Percentiles rank a stretch among this genome's conserved stretches.
Conservation (phyloP, 2,113 vertebrate species). For the Paramisgurnus dabryanus region DNA sequence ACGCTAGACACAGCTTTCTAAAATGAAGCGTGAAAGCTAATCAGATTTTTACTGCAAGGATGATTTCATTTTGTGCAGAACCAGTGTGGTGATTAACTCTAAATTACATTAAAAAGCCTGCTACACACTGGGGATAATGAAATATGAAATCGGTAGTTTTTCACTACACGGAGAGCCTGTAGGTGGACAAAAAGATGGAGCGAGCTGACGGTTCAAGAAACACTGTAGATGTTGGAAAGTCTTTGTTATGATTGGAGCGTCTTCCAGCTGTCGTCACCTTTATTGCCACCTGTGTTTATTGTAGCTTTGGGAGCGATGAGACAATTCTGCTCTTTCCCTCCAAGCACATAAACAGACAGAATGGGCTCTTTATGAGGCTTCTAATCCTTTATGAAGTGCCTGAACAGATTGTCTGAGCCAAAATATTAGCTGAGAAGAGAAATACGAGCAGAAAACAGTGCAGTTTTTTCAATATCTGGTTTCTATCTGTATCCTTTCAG, state of each 20-base stretch:
- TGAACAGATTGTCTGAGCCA: constrained; percentile 22
- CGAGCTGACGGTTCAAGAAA: not conserved
- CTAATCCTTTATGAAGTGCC: constrained; percentile 26
- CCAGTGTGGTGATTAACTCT: constrained; percentile 43
- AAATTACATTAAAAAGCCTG: constrained; percentile 51
- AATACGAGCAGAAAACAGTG: not conserved
- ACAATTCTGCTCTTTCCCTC: not conserved
- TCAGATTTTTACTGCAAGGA: constrained; percentile 47
- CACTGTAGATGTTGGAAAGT: not conserved
- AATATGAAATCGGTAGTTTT: constrained; percentile 43
- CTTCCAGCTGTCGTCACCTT: constrained; percentile 28
- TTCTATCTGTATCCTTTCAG: constrained; percentile 65
- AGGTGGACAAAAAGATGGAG: constrained; percentile 18
- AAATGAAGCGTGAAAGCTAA: constrained; percentile 49
- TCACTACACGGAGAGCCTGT: constrained; percentile 23
- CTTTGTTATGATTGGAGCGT: constrained; percentile 22
- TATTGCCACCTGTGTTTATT: constrained; percentile 25
- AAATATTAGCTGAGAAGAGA: constrained; percentile 12
- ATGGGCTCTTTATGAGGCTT: constrained; percentile 20
- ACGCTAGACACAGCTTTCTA: constrained; percentile 36
- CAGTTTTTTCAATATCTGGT: not conserved
- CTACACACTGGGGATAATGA: constrained; percentile 48
- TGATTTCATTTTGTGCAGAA: constrained; percentile 51
- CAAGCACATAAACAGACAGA: constrained; percentile 27
- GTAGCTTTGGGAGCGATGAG: constrained; percentile 33